Evolutionary conservation across 2,113 vertebrate genomes (phyloP).

Genomic region (Cebus imitator): DNA sequence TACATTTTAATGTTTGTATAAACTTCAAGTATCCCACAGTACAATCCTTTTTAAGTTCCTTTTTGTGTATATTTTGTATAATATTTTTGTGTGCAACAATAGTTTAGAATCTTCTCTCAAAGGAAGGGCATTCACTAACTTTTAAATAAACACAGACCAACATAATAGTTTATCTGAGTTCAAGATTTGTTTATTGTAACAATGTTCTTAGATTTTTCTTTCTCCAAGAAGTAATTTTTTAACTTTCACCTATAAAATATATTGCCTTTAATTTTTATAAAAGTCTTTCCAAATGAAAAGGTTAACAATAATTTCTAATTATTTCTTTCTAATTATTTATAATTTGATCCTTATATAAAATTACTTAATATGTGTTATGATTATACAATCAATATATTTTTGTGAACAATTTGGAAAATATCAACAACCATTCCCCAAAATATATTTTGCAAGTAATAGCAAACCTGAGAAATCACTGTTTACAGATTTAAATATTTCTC

Average conservation of each 20-base stretch:
- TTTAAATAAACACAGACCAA: not conserved
- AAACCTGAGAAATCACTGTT: not conserved
- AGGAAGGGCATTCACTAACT: not conserved
- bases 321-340: not conserved
- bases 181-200: not conserved
- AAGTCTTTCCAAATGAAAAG: not conserved
- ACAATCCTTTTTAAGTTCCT: not conserved
- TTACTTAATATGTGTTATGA: not conserved
- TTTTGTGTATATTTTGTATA: not conserved
- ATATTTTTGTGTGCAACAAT: not conserved
- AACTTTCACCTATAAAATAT: not conserved
- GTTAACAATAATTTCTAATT: not conserved
- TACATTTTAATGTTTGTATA: not conserved
- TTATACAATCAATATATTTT: not conserved
- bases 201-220: not conserved
- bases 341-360: not conserved
- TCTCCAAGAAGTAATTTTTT: not conserved
- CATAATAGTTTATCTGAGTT: not conserved
- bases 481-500: not conserved
- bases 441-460: not conserved
- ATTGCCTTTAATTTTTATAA: not conserved
- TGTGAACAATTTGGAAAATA: not conserved
- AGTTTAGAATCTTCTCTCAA: conserved; percentile 19
- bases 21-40: not conserved
- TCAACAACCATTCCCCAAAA: not conserved